These are phyloP conservation scores for Pygoscelis adeliae DNA, from an alignment of 2,113 vertebrate genomes.

Conservation along the genomic window DNA sequence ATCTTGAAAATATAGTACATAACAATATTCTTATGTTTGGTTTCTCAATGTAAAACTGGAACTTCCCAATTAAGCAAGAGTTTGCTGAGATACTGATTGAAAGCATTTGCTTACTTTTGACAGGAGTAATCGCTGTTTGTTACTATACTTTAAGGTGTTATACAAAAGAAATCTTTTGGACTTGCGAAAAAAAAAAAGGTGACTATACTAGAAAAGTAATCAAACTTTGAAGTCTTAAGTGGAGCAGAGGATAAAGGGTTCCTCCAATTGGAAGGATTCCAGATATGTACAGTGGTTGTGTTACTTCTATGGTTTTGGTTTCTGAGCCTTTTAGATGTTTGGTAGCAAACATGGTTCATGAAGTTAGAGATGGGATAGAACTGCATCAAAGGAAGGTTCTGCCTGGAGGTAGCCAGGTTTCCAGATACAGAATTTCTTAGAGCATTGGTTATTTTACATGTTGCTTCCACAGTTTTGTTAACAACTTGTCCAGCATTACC, in stretches of 20 bases:
- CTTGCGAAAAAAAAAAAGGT: background rate
- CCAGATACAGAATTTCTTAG: background rate
- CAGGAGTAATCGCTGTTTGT: background rate
- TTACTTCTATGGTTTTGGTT: background rate
- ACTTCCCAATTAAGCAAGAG: background rate
- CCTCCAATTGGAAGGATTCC: background rate
- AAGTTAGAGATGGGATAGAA: background rate
- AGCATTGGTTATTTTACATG: background rate
- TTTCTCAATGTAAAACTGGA: background rate
- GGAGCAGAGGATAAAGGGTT: background rate
- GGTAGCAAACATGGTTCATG: background rate
- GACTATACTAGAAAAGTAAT: background rate
- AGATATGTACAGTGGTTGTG: background rate
- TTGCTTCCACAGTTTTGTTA: background rate
- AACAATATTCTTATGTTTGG: background rate
- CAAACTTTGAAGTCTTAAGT: background rate
- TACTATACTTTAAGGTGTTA: background rate
- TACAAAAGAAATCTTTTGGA: background rate
- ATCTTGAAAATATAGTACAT: background rate
- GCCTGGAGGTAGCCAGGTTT: background rate
- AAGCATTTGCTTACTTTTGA: background rate
- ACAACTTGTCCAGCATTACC: background rate
- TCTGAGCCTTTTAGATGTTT: background rate
- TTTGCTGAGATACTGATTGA: background rate
- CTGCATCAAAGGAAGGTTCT: background rate